Conservation (phyloP, 2,113 vertebrate genomes). For the Cacatua alba region DNA sequence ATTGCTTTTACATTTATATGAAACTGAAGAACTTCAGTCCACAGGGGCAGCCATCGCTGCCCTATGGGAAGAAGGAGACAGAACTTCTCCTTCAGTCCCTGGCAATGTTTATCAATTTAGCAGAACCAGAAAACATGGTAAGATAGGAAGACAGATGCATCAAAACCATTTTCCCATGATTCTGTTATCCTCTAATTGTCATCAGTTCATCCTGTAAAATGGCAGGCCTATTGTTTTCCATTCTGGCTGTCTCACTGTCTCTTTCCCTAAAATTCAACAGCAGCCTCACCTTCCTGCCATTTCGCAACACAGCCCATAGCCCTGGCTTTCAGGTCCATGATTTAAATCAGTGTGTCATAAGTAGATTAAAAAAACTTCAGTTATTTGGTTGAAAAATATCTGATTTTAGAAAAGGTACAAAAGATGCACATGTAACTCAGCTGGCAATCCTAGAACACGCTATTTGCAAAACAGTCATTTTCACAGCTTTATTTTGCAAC, state of each 20-base stretch:
- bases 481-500: not conserved
- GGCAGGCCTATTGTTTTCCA: not conserved
- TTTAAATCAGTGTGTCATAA: not conserved
- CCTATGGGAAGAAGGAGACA: not conserved
- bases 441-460: not conserved
- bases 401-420: not conserved
- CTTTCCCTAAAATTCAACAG: not conserved
- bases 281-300: slow-evolving; percentile 15
- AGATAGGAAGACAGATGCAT: not conserved
- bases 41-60: not conserved
- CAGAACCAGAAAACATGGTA: not conserved
- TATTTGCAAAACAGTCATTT: not conserved
- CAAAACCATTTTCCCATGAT: not conserved
- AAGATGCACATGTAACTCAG: not conserved
- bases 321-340: not conserved
- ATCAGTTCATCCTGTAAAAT: not conserved
- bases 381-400: not conserved
- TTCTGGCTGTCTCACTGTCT: not conserved
- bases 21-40: not conserved
- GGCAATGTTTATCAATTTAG: rapidly evolving
- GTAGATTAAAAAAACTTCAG: not conserved
- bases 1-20: not conserved
- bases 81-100: not conserved
- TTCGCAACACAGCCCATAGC: not conserved
- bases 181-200: not conserved